Evolutionary conservation across 2,113 vertebrate species (phyloP), one percentile per base, ranked within the genome.

Genomic region (Deroptyus accipitrinus): DNA sequence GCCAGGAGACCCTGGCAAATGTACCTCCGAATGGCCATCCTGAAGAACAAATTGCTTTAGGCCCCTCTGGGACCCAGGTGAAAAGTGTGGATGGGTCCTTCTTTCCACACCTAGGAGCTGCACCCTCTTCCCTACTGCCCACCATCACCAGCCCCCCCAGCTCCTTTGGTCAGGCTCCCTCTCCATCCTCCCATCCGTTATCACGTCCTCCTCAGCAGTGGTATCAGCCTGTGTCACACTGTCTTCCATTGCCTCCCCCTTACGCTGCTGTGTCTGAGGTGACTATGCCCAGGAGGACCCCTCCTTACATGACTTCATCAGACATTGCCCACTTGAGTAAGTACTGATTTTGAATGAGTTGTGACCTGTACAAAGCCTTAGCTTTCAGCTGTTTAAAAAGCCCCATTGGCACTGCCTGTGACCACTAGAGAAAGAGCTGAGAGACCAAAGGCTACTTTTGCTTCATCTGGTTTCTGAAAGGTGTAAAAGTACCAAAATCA

Each of bases 271-370:
- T 98, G 92, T 98, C 98, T 98, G 98, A 99, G 86, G 97, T 98
- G 98, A 97, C 98, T 97, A 96, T 98, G 86, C 98, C 98, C 98
- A 98, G 98, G 98, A 98, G 98, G 98, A 98, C 96, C 97, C 98
- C 98, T 98, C 98, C 98, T 96, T 96, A 97, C 96, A 98, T 98
- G 98, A 99, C 98, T 98, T 96, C 97, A 97, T 96, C 98, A 97
- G 94, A 98, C 97, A 95, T 97, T 97, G 97, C 98, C 98, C 98
- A 96, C 96, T 98, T 98, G 98, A 98, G 99, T 99, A 99, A 99
- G 99, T 99, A 99, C 98, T 96, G 94, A 92, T 81, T 94, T 85
- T 88, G 74, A 92, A 94, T 88, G 57, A 94, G 90, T 95, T 70
- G 80, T 2, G 2, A 96, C 78, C 78, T 91, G 41, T 93, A 35